Base-by-base conservation (phyloP, 92 coral and sea anemone species). In the Epizoanthus stellaris region DNA sequence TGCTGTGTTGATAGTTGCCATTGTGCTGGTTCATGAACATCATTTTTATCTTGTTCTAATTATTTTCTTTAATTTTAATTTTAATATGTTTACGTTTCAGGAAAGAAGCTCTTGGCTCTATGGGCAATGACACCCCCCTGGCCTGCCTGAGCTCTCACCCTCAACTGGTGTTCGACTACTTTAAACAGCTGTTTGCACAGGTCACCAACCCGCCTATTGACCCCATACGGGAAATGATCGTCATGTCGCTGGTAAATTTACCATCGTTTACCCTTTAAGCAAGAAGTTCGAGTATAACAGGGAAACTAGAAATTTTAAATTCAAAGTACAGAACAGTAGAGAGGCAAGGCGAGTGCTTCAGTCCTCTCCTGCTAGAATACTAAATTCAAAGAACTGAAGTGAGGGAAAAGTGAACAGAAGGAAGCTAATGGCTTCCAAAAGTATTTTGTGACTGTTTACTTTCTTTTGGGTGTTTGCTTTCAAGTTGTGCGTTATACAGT, bases 201-300 rank as follows among this genome's bases (percentile, higher is more conserved):
- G 98, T 95, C 66, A 95, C 98, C 40, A 95, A 95, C 81, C 98
- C 98, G 43, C 98, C 98, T 16, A 94, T 95, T 60, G 98, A 95
- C 76, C 98, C 98, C 58, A 94, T 95, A 39, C 88, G 98, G 34
- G 98, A 95, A 72, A 91, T 85, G 59, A 92, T 94, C 86, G 98
- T 95, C 73, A 95, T 95, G 95, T 95, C 98, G 13, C 67, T 95
- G 95, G 98, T 95, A 77, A 77, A 88, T 20, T 39, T 59, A 10
- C 56, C 21, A 40, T 52, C 3, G 17, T 8, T 10, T 15, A 47
- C 3, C 17, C n/a, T 73, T 17, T n/a, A n/a, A 0, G 36, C 23
- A 9, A 64, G 21, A 9, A 19, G 21, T 19, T 45, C 52, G 11
- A 45, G 52, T 45, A 45, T 4, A 45, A 45, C 6, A 4, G 49